These are phyloP conservation scores for Pteropus rufus DNA, from an alignment of 2,797 vertebrate species.

Conservation along the genomic window DNA sequence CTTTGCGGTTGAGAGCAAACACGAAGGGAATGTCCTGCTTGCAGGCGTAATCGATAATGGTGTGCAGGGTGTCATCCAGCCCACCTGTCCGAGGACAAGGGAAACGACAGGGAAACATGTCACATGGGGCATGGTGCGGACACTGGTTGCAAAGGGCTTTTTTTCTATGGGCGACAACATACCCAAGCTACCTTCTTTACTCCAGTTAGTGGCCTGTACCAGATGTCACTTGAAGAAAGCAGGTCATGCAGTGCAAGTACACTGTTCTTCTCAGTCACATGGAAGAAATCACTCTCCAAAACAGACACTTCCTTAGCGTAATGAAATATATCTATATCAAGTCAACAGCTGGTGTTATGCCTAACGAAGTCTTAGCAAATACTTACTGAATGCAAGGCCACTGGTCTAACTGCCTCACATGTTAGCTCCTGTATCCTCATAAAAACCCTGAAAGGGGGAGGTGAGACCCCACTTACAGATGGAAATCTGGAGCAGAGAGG, in stretches of 20 bases:
- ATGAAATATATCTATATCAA: neutral
- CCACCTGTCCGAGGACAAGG: conserved; percentile 86
- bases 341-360: neutral
- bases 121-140: rapidly evolving
- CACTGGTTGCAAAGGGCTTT: neutral
- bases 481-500: neutral
- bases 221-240: neutral
- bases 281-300: neutral
- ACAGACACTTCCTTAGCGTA: too few species aligned
- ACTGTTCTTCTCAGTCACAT: neutral
- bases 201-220: too few species aligned
- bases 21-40: conserved; percentile 95
- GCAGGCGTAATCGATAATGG: conserved; percentile 92
- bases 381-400: neutral
- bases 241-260: too few species aligned
- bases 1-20: conserved; percentile 95
- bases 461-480: neutral
- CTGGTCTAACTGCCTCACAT: neutral
- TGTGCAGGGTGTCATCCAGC: conserved; percentile 95
- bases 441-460: neutral
- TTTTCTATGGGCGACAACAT: neutral
- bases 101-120: neutral
- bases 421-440: neutral
- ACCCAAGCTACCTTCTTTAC: neutral
- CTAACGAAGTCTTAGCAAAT: neutral